Conservation (phyloP, 2,113 vertebrate species). For the Atlantisia rogersi region DNA sequence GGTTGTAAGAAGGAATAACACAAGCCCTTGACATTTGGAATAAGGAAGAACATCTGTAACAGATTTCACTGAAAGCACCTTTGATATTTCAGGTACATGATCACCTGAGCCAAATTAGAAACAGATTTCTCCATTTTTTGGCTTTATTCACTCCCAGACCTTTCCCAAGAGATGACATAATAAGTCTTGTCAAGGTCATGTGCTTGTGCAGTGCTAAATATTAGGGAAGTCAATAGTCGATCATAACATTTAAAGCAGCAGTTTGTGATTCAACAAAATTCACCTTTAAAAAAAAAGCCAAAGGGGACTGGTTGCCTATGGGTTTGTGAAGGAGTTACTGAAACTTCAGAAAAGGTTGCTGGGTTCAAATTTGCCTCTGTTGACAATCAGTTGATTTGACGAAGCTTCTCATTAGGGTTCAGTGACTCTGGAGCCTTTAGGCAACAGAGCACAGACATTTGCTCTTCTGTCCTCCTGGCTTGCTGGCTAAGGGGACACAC, state of each 20-base stretch:
- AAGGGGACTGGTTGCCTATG: not conserved
- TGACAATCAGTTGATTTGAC: not conserved
- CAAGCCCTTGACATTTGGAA: not conserved
- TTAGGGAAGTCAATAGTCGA: not conserved
- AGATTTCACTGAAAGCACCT: not conserved
- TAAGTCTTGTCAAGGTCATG: not conserved
- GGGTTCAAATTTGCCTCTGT: not conserved
- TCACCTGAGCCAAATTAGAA: not conserved
- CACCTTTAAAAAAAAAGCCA: not conserved
- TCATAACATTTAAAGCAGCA: not conserved
- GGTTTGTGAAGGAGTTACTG: not conserved
- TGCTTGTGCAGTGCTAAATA: not conserved
- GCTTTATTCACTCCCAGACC: not conserved
- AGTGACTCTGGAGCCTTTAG: not conserved
- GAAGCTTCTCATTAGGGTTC: not conserved
- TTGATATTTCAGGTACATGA: not conserved
- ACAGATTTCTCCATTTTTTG: not conserved
- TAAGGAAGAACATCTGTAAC: not conserved
- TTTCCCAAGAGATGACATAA: not conserved
- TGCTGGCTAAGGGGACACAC: not conserved
- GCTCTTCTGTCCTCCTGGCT: not conserved
- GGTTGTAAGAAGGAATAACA: not conserved
- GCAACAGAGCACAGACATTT: not conserved
- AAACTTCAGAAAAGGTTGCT: not conserved
- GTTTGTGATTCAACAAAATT: not conserved